Base-by-base conservation (phyloP, 2,797 vertebrate species). In the Peromyscus aztecus region DNA sequence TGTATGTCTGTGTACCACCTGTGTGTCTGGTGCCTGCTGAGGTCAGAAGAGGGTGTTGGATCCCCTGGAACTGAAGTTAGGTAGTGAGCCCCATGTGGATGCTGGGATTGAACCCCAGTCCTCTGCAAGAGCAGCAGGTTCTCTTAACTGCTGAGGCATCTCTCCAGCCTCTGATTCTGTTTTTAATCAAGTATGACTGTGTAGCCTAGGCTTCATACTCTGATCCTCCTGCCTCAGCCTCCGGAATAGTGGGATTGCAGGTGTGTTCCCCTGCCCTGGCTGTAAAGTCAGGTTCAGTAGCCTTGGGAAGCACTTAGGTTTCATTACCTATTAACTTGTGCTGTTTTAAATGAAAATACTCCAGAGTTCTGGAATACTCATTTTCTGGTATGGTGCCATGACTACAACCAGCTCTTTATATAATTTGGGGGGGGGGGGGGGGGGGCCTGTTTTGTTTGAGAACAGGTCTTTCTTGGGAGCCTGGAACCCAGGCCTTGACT, bases 281-380 rank as follows among this genome's bases (percentile, higher is more conserved):
- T 63, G 43, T 83, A 63, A 89, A 75, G 49, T 91, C 34, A 46
- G 19, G 83, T 46, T 86, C 73, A 59, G 46, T 8, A 88, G 8
- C 29, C 16, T 93, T 93, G 7, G 14, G 63, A 93, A 91, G 21
- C 57, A 73, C 11, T 91, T 77, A 71, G 31, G 34, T 86, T 92
- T 94, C 93, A 91, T 91, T 31, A 24, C 61, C n/a, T 80, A 1
- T 73, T 81, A 92, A n/a, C 46, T 67, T 96, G 46, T 82, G 27
- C 11, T 57, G 11, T 81, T 34, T 88, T 83, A 90, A 49, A 55
- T 31, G 82, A 49, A 96, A 87, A 63, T 52, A 91, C 61, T 84
- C 55, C 59, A n/a, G 55, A 59, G 71, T 63, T 89, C 82, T 83
- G 78, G 78, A 59, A 80, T 90, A 17, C 86, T 93, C 11, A 37